A percentile compares a stretch with the other conserved stretches of the same genome.
Conservation (phyloP, 2,797 vertebrate genomes). For the Enoplosus armatus region DNA sequence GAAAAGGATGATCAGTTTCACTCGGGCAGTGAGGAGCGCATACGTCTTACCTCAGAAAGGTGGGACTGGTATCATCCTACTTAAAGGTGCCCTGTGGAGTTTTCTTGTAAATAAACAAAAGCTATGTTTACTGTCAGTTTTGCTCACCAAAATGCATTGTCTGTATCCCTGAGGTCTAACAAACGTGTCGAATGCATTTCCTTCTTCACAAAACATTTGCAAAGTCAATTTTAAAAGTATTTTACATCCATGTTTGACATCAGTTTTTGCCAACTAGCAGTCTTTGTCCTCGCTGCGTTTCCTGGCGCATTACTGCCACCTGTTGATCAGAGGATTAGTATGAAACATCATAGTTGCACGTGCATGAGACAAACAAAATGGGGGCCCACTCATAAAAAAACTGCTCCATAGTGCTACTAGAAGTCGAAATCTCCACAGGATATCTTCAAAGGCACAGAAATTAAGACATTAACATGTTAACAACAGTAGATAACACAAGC, state of each 20-base stretch:
- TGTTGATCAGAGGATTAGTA: too few relatives aligned
- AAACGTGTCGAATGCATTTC: too few relatives aligned
- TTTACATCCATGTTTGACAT: neutral
- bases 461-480: neutral
- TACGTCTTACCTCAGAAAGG: slow-evolving; percentile 98
- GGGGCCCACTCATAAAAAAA: neutral
- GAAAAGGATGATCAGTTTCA: slow-evolving; percentile 98
- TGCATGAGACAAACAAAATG: neutral
- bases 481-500: neutral
- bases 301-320: too few relatives aligned
- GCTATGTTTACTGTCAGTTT: neutral
- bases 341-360: too few relatives aligned
- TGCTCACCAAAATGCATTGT: neutral
- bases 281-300: too few relatives aligned
- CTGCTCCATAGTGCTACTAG: too few relatives aligned
- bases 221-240: neutral
- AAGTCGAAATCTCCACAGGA: neutral
- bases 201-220: neutral
- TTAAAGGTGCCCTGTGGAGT: neutral
- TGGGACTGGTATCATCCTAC: slow-evolving; percentile 46
- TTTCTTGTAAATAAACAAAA: neutral
- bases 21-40: slow-evolving; percentile 96
- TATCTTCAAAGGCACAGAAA: neutral
- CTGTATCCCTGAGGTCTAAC: neutral
- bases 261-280: neutral